Percentiles rank a stretch among this genome's conserved stretches.
phyloP scores from a whole-genome alignment of 2,797 vertebrate species.

The Monodelphis domestica region DNA sequence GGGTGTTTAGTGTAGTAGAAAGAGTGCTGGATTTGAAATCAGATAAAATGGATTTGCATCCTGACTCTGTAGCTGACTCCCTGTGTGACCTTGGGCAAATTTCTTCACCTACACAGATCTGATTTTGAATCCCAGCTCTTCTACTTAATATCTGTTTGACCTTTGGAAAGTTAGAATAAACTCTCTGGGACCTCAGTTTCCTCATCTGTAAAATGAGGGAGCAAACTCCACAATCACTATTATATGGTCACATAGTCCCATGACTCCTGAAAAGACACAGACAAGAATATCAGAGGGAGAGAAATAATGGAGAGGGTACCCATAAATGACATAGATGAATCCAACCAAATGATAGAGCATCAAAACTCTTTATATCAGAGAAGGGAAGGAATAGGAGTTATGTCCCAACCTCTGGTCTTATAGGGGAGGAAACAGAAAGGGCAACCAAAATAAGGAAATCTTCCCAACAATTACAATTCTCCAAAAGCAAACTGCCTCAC shows the following conservation, averaged over 20 bases:
- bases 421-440: neutral
- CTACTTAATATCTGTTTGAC: neutral
- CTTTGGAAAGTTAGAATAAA: neutral
- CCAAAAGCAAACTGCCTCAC: neutral
- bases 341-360: neutral
- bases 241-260: neutral
- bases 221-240: neutral
- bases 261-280: neutral
- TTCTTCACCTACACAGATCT: neutral
- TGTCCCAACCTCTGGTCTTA: neutral
- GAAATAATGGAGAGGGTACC: neutral
- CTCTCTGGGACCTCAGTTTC: neutral
- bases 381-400: neutral
- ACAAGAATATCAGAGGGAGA: neutral
- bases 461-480: neutral
- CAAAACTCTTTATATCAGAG: neutral
- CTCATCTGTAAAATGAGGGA: neutral
- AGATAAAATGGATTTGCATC: neutral
- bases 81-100: neutral
- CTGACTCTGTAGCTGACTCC: neutral
- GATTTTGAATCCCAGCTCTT: neutral
- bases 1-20: neutral
- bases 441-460: neutral
- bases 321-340: neutral
- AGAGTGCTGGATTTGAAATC: neutral